phyloP scores from a whole-genome alignment of 1,140 invertebrate genomes.

The Trichonephila clavata region DNA sequence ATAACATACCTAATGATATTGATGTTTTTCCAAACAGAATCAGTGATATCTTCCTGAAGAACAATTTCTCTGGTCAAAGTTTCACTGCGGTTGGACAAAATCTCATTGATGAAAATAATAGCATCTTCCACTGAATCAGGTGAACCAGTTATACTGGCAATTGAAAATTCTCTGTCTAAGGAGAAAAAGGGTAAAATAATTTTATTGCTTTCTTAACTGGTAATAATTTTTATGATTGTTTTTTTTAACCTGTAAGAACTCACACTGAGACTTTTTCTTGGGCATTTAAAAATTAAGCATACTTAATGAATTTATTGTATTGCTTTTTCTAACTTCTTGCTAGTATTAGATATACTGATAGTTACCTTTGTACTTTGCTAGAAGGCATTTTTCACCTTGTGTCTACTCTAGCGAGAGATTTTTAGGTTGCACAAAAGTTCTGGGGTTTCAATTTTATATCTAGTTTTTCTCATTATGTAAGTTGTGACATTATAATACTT shows the following conservation, averaged over 20 bases:
- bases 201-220: not conserved
- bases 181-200: not conserved
- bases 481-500: too few species aligned
- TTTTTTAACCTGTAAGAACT: not conserved
- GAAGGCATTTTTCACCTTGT: too few species aligned
- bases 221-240: not conserved
- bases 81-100: conserved; percentile 86
- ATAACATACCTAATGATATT: conserved; percentile 84
- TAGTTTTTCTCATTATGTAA: too few species aligned
- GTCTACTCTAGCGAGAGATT: too few species aligned
- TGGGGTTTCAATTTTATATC: too few species aligned
- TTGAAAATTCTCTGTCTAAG: conserved; percentile 32
- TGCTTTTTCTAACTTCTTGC: too few species aligned
- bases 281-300: too few species aligned
- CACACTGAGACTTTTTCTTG: too few species aligned
- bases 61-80: conserved; percentile 85
- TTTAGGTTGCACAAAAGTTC: too few species aligned
- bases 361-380: too few species aligned
- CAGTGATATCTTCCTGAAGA: conserved; percentile 84
- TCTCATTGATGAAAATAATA: conserved; percentile 86
- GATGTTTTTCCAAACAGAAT: conserved; percentile 87
- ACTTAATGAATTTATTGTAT: too few species aligned
- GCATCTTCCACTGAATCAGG: conserved; percentile 85
- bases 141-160: conserved; percentile 84
- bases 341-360: too few species aligned